Base-by-base conservation (phyloP, 2,113 vertebrate species). In the Pelvicachromis taeniatus region DNA sequence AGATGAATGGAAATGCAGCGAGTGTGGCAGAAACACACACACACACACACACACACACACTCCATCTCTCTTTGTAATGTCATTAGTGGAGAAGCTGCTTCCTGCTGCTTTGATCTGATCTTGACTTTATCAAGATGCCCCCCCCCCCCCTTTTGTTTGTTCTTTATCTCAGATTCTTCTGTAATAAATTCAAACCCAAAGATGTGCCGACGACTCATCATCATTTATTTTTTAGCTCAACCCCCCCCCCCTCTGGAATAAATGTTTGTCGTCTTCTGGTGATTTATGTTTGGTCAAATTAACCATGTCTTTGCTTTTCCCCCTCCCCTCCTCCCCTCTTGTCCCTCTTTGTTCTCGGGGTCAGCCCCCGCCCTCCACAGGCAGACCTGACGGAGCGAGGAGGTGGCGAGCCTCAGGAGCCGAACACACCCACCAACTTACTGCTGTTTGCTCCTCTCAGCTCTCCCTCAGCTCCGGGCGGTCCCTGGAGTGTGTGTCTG, bases 31-130 rank as follows among this genome's bases (percentile, higher is more conserved):
- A 82, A 33, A 79, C 79, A 80, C 65, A 48, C 65, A 70, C 65
- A 82, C 87, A 75, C 83, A 79, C 79, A 80, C 65, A 48, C 65
- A 70, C 65, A 82, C 87, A 75, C 83, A 79, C 81, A 73, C 85
- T 75, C 83, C 45, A 4, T 21, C 78, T 84, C 23, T 81, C 86
- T 90, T 82, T 88, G 88, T 93, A 75, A 91, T 58, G 87, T 90
- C 78, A 91, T 94, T 93, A 92, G 78, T 12, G 7, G 53, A 83
- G 89, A 78, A 89, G 90, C 89, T 88, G 89, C 85, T 93, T 92
- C 88, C 92, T 92, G 92, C 88, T 12, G 83, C 85, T 89, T 52
- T 83, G 81, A 91, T 93, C 87, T 88, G 80, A 93, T 92, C 88
- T 84, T 23, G 77, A 86, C 88, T 91, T 84, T 45, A 91, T 92